Evolutionary conservation across 2,113 vertebrate species (phyloP).

Genomic region (Myiagra hebetior): DNA sequence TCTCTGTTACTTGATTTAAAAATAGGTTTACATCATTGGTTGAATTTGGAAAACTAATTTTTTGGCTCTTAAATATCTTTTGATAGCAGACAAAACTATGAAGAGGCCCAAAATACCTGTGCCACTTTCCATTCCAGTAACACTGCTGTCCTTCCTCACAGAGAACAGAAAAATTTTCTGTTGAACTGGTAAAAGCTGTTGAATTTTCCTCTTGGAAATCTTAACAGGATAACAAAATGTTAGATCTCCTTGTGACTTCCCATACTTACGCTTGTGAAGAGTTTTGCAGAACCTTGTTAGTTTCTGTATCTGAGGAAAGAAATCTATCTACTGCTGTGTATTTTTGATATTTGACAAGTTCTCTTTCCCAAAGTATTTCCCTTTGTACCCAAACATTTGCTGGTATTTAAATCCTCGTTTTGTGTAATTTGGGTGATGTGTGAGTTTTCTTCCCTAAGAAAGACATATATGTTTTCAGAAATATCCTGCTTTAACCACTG

Average conservation of each 20-base stretch:
- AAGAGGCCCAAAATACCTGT: neutral
- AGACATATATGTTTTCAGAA: neutral
- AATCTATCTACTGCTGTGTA: neutral
- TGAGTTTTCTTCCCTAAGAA: neutral
- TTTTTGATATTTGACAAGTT: neutral
- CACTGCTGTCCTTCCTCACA: neutral
- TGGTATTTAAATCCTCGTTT: neutral
- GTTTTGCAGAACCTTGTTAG: neutral
- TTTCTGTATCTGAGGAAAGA: neutral
- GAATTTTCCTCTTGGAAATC: neutral
- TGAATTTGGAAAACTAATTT: neutral
- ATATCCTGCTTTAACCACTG: neutral
- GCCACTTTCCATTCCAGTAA: neutral
- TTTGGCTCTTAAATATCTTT: neutral
- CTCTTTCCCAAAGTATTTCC: neutral
- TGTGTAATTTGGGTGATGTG: neutral
- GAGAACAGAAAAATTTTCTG: neutral
- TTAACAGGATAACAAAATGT: neutral
- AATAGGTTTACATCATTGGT: neutral
- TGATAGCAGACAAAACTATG: neutral
- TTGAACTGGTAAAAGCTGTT: neutral
- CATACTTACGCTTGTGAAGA: neutral
- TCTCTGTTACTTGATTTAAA: neutral
- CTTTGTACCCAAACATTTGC: neutral
- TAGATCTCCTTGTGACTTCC: neutral